These are phyloP conservation scores for Drosophila greeni DNA, from an alignment of 2,888 invertebrate species.

Conservation along the genomic window DNA sequence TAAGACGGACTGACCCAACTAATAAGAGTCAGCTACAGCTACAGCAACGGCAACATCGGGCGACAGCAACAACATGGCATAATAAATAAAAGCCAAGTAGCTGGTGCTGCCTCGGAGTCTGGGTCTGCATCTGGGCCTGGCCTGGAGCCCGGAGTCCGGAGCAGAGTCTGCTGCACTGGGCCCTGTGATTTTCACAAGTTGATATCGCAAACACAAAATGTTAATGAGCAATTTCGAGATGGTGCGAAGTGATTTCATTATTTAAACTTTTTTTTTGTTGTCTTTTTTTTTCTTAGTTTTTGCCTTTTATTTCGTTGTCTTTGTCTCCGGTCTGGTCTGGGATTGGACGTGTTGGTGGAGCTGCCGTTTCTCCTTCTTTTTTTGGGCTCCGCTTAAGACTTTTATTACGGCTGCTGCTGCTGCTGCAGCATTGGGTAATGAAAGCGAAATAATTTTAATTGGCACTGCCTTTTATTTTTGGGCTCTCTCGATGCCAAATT, in stretches of 20 bases:
- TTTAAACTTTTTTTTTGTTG: constrained; percentile 64
- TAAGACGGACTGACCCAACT: constrained; percentile 65
- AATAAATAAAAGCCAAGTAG: constrained; percentile 73
- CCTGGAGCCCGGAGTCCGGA: constrained; percentile 30
- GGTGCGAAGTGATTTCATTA: constrained; percentile 79
- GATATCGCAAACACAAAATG: constrained; percentile 79
- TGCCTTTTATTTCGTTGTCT: constrained; percentile 38
- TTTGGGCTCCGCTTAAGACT: constrained; percentile 30
- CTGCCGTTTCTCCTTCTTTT: constrained; percentile 6
- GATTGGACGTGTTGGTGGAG: constrained; percentile 28
- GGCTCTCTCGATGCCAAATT: constrained; percentile 53
- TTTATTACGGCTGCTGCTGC: constrained; percentile 59
- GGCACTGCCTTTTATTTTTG: constrained; percentile 45
- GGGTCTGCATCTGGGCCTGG: constrained; percentile 43
- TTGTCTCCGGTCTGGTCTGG: constrained; percentile 39
- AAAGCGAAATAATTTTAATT: constrained; percentile 74
- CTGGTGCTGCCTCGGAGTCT: constrained; percentile 62
- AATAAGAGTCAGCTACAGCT: constrained; percentile 54
- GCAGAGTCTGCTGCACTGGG: constrained; percentile 48
- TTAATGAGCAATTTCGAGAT: constrained; percentile 80
- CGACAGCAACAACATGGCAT: constrained; percentile 59
- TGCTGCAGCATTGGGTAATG: constrained; percentile 64
- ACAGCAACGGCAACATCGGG: constrained; percentile 26
- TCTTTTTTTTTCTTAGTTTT: constrained; percentile 33
- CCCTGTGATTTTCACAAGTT: constrained; percentile 78